Conservation (phyloP, 2,797 vertebrate species). For the Trematomus bernacchii region DNA sequence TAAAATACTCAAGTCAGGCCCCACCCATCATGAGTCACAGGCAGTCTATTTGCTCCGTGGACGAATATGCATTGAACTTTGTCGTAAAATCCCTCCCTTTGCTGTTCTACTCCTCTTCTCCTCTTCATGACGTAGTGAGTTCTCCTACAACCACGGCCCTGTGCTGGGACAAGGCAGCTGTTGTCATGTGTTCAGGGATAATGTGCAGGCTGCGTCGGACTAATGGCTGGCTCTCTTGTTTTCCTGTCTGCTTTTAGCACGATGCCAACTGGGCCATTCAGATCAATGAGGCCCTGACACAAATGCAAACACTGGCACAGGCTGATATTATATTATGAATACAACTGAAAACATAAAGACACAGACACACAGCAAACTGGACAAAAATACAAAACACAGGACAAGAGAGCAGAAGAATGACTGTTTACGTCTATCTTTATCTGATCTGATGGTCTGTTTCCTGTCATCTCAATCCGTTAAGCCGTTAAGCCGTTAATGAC, state of each 20-base stretch:
- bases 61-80: slow-evolving; percentile 80
- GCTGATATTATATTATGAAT: background rate
- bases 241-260: slow-evolving; percentile 63
- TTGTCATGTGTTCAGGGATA: slow-evolving; percentile 78
- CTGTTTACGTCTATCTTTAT: slow-evolving; percentile 26
- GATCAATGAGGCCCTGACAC: slow-evolving; percentile 63
- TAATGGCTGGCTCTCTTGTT: slow-evolving; percentile 74
- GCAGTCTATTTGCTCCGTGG: slow-evolving; percentile 76
- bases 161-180: slow-evolving; percentile 80
- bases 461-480: background rate
- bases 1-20: slow-evolving; percentile 63
- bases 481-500: slow-evolving; percentile 25
- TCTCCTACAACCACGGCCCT: slow-evolving; percentile 65
- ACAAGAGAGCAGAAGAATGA: background rate
- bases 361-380: slow-evolving; percentile 3
- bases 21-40: slow-evolving; percentile 74
- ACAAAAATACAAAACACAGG: background rate
- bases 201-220: slow-evolving; percentile 68
- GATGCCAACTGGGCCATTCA: slow-evolving; percentile 69
- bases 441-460: slow-evolving; percentile 15
- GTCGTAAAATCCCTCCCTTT: slow-evolving; percentile 67
- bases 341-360: slow-evolving; percentile 12
- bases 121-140: slow-evolving; percentile 65
- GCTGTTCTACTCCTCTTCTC: slow-evolving; percentile 51
- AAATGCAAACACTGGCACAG: slow-evolving; percentile 27